phyloP scores from a whole-genome alignment of 2,888 invertebrate genomes.

The Agapostemon virescens region DNA sequence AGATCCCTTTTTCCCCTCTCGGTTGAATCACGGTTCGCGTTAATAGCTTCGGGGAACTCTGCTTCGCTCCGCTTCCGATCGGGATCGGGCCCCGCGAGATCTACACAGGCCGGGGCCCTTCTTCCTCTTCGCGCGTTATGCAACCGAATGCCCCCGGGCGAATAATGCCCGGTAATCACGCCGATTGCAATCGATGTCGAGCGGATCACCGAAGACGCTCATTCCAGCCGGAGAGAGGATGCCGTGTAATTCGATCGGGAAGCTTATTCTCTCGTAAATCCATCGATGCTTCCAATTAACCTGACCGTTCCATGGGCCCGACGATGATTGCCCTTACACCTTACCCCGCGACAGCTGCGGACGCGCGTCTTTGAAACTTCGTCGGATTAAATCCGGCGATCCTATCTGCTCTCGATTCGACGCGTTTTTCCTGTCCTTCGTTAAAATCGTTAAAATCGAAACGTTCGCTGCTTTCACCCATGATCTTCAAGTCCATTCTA shows the following conservation, averaged over 20 bases:
- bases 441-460: no score
- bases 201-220: neutral
- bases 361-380: neutral
- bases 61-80: slow-evolving; percentile 55
- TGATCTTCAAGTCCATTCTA: no score
- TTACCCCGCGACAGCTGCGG: neutral
- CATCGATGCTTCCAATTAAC: neutral
- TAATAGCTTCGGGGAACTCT: slow-evolving; percentile 66
- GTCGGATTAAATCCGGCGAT: neutral
- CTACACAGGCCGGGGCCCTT: slow-evolving; percentile 34
- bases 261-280: slow-evolving; percentile 12
- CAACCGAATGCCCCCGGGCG: slow-evolving; percentile 8
- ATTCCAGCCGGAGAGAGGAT: neutral
- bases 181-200: slow-evolving; percentile 25
- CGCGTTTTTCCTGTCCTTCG: no score
- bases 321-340: neutral
- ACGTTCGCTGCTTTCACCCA: no score
- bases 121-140: slow-evolving; percentile 33
- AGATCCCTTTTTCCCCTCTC: neutral
- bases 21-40: slow-evolving; percentile 62
- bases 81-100: slow-evolving; percentile 41
- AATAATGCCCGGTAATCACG: slow-evolving; percentile 40
- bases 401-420: neutral
- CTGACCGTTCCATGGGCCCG: neutral
- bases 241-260: slow-evolving; percentile 13